phyloP scores from a whole-genome alignment of 2,888 invertebrate species.

The Ophion obscuratus region DNA sequence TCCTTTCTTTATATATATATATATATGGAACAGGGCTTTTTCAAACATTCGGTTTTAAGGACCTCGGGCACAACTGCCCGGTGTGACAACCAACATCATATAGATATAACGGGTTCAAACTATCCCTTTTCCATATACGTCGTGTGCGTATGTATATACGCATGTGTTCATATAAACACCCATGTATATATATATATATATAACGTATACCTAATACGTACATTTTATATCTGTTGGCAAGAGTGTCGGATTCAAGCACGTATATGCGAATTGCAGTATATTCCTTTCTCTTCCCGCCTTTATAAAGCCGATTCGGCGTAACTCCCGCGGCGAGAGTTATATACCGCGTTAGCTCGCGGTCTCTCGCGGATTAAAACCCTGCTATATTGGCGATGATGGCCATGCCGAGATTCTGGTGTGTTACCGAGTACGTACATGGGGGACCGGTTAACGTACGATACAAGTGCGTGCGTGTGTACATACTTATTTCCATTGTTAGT shows the following conservation, averaged over 20 bases:
- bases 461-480: conserved; percentile 17
- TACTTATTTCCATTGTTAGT: conserved; percentile 10
- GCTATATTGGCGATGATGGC: conserved; percentile 53
- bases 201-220: conserved; percentile 54
- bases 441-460: conserved; percentile 56
- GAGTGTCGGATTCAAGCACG: conserved; percentile 53
- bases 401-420: conserved; percentile 47
- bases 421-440: conserved; percentile 34
- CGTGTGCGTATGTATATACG: not conserved
- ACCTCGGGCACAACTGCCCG: not conserved
- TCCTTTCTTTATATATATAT: not conserved
- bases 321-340: conserved; percentile 67
- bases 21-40: not conserved
- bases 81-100: not conserved
- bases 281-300: conserved; percentile 63
- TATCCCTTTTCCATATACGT: not conserved
- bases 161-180: not conserved
- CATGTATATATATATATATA: conserved; percentile 21
- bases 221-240: conserved; percentile 47
- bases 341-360: conserved; percentile 31
- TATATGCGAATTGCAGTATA: conserved; percentile 53
- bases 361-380: conserved; percentile 60
- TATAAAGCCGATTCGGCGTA: conserved; percentile 64
- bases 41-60: not conserved
- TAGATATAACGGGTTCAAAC: not conserved